Evolutionary conservation across 2,113 vertebrate species (phyloP), one percentile per base, ranked within the genome.

Genomic region (Entomyzon cyanotis): DNA sequence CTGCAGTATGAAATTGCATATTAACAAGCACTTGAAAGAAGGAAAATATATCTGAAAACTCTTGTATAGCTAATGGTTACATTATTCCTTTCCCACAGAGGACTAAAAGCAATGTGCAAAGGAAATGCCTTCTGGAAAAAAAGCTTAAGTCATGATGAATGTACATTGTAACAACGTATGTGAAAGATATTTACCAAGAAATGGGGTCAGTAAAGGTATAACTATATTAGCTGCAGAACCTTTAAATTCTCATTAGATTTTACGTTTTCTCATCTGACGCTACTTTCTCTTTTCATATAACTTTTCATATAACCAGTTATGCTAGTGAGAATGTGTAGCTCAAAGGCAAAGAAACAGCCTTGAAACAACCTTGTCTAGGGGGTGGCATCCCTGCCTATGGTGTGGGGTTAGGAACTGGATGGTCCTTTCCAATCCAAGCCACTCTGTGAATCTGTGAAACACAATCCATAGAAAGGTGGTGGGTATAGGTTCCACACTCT

Each of bases 391-490:
- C 13, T 71, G 49, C 35, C 31, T 2, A 5, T 35, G 5, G 0
- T 58, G 15, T 44, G 18, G 5, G 22, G 12, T 12, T 74, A 5
- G 52, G 42, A 52, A 39, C 49, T 50, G 28, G 27, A 11, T 20
- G 18, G 33, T 44, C 8, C 19, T 37, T 50, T 44, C 37, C 37
- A 59, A 11, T 58, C 27, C 22, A 44, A 33, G 35, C 25, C 52
- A 28, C 39, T 59, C 12, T 73, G 18, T 71, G 15, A 49, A 22
- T 58, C 35, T 37, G 4, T 50, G 35, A 89, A 73, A 33, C 37
- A 42, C 53, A 64, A 49, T 83, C 35, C 2, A 0, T 22, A 18
- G 35, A 7, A 75, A 27, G 6, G 23, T 15, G 2, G 1, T 73
- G 15, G 5, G 13, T 58, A 85, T 64, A 55, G 15, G 3, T 76